phyloP scores from a whole-genome alignment of 2,113 vertebrate species.

The Chionomys nivalis region DNA sequence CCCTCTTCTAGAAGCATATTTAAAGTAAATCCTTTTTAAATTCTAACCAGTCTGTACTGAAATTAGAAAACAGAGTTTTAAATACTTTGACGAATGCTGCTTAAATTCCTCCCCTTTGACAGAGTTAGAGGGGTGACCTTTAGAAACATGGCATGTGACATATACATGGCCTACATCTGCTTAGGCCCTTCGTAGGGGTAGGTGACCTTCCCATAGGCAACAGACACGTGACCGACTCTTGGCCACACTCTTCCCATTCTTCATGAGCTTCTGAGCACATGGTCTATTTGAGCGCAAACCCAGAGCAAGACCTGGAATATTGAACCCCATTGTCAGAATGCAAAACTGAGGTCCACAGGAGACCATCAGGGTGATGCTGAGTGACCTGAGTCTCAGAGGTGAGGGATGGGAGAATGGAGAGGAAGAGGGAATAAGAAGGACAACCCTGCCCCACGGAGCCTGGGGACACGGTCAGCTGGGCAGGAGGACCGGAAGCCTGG shows the following conservation, averaged over 20 bases:
- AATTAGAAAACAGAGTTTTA: constrained; percentile 71
- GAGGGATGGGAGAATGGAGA: not conserved
- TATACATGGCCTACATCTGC: not conserved
- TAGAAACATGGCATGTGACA: not conserved
- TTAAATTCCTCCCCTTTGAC: constrained; percentile 31
- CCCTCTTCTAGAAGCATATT: constrained; percentile 48
- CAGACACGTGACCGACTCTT: not conserved
- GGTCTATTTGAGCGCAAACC: not conserved
- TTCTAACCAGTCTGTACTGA: constrained; percentile 69
- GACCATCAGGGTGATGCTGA: not conserved
- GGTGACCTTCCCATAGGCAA: not conserved
- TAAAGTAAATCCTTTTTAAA: constrained; percentile 74
- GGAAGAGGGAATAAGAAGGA: not conserved
- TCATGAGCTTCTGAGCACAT: not conserved
- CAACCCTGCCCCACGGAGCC: not conserved
- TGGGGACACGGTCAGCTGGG: not conserved
- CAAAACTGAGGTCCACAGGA: constrained; percentile 12
- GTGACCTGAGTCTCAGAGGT: not conserved
- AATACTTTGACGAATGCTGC: constrained; percentile 40
- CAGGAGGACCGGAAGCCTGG: rapidly evolving
- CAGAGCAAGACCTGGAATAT: not conserved
- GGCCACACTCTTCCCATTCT: not conserved
- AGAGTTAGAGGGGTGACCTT: constrained; percentile 51
- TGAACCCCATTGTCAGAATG: not conserved
- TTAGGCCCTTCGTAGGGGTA: not conserved